These are phyloP conservation scores for Sinhomidia bicolor DNA, from an alignment of 2,888 invertebrate genomes.

Conservation along the genomic window DNA sequence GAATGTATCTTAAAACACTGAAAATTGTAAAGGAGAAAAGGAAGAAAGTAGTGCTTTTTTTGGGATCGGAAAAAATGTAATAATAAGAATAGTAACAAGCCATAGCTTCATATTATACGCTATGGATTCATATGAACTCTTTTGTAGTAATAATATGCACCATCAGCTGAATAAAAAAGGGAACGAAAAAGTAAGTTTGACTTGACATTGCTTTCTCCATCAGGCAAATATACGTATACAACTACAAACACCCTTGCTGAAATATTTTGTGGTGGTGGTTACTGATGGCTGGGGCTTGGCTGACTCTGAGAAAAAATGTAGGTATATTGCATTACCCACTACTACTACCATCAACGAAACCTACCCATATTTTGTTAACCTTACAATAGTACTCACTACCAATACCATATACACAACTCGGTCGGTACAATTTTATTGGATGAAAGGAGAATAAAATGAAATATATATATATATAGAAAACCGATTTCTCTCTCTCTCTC, in stretches of 20 bases:
- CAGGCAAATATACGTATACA: neutral
- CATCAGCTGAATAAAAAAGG: slow-evolving; percentile 2
- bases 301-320: no score
- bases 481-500: neutral
- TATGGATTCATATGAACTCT: neutral
- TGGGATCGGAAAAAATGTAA: neutral
- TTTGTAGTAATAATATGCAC: neutral
- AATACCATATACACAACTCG: slow-evolving; percentile 9
- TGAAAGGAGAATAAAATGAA: neutral
- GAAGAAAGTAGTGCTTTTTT: neutral
- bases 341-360: neutral
- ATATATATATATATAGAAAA: no score
- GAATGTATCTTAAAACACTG: neutral
- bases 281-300: neutral
- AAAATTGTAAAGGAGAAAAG: no score
- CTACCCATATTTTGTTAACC: neutral
- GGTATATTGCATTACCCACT: neutral
- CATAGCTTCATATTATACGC: neutral
- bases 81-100: no score
- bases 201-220: slow-evolving; percentile 34
- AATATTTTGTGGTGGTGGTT: neutral
- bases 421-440: neutral
- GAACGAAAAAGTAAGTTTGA: slow-evolving; percentile 22
- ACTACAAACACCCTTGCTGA: neutral
- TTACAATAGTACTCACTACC: neutral